Evolutionary conservation across 2,113 vertebrate genomes (phyloP), one percentile per base, ranked within the genome.

Genomic region (Xiphophorus hellerii): DNA sequence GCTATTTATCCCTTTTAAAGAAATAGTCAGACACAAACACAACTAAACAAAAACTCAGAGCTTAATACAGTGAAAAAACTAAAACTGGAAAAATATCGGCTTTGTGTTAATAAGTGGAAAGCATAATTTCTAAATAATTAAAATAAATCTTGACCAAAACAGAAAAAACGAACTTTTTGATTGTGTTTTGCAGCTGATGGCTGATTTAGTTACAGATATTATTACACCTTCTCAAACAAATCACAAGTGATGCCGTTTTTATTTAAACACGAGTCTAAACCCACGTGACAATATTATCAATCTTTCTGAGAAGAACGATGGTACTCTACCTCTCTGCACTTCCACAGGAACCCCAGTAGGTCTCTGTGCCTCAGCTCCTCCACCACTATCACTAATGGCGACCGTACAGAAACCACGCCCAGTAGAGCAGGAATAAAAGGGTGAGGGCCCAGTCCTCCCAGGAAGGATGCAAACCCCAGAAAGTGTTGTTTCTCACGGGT

Each of bases 311-410:
- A 1, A 37, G 4, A 25, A 7, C 71, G 1, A 0, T 1, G 30
- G 62, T 10, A 12, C 62, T 8, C 25, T 80, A 92, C 93, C 93
- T 92, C 80, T 89, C 95, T 90, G 66, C 93, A 94, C 62, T 80
- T 87, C 95, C 95, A 95, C 58, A 95, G 91, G 88, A 93, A 95
- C 0, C 90, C 84, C 54, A 95, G 76, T 81, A 95, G 90, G 85
- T 95, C 95, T 69, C 88, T 39, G 82, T 95, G 88, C 37, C 87
- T 86, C n/a, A 95, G 78, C 77, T 94, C 92, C 75, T 95, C 95
- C 66, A 93, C 8, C 3, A 87, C 90, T 5, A 92, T 92, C 73
- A 84, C 58, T 0, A 90, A 25, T 0, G 94, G 92, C 0, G 79
- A 0, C 10, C 64, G 81, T 2, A 58, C 64, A 0, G 87, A 90